phyloP scores from a whole-genome alignment of 2,113 vertebrate species.

The Tachysurus vachellii region DNA sequence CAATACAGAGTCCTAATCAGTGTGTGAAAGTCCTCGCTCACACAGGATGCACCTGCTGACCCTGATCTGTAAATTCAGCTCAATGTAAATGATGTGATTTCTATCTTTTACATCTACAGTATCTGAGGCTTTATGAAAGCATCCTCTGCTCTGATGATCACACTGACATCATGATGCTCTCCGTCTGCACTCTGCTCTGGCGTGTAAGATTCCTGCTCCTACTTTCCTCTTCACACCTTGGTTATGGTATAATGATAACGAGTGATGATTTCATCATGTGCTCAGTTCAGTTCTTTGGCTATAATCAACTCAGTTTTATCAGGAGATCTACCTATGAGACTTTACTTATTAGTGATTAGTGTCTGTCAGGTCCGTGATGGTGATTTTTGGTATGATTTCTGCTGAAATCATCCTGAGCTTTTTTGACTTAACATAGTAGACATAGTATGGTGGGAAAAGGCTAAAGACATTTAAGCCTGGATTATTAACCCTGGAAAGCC shows the following conservation, averaged over 20 bases:
- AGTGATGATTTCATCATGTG: background rate
- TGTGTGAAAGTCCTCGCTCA: background rate
- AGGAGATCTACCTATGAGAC: background rate
- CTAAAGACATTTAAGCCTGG: too few species aligned
- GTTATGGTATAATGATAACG: too few species aligned
- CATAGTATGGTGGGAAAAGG: too few species aligned
- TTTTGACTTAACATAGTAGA: too few species aligned
- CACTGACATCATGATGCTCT: conserved; percentile 32
- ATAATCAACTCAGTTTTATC: background rate
- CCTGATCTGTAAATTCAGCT: background rate
- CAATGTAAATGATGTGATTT: conserved; percentile 15
- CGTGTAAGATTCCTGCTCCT: conserved; percentile 34
- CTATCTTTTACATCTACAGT: background rate
- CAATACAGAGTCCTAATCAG: background rate
- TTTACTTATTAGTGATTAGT: background rate
- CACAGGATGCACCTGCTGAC: conserved; percentile 2
- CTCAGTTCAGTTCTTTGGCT: background rate
- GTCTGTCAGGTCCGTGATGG: background rate
- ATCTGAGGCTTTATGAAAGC: conserved; percentile 14
- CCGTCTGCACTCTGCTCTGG: conserved; percentile 11
- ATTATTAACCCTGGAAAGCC: too few species aligned
- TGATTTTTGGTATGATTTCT: too few species aligned
- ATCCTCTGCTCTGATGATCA: background rate
- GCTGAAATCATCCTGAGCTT: too few species aligned
- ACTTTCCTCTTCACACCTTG: background rate